A percentile compares a stretch with the other conserved stretches of the same genome.
Conservation (phyloP, 2,888 invertebrate genomes). For the Diploptera punctata region DNA sequence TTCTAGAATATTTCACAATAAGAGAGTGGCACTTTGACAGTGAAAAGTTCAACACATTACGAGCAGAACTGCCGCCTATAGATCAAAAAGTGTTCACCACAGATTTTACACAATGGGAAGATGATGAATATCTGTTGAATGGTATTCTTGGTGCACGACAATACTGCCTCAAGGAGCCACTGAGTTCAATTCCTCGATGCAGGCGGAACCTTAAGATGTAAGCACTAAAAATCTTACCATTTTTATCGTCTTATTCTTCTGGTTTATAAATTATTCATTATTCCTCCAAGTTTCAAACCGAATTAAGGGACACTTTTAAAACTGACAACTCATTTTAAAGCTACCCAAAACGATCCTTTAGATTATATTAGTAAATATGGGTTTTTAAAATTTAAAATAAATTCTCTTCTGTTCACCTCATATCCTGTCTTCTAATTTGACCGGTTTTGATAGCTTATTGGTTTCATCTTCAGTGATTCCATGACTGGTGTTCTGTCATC, state of each 20-base stretch:
- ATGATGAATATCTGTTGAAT: conserved; percentile 69
- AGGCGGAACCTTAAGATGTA: conserved; percentile 67
- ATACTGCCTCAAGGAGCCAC: conserved; percentile 84
- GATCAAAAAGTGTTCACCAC: conserved; percentile 67
- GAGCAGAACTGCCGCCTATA: conserved; percentile 57
- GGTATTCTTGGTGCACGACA: conserved; percentile 85
- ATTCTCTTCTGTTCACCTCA: too few species aligned
- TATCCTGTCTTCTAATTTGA: too few species aligned
- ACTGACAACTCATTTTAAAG: background rate
- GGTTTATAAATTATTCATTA: background rate
- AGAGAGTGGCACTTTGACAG: conserved; percentile 81
- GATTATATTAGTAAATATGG: too few species aligned
- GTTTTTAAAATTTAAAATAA: too few species aligned
- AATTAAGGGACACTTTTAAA: background rate
- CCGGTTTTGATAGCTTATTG: too few species aligned
- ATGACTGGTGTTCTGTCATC: too few species aligned
- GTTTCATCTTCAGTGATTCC: too few species aligned
- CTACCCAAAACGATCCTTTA: background rate
- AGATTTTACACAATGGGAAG: conserved; percentile 60
- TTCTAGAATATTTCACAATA: conserved; percentile 81
- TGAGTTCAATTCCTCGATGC: conserved; percentile 75
- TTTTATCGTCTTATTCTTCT: background rate
- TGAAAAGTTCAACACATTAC: conserved; percentile 64
- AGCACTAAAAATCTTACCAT: conserved; percentile 45
- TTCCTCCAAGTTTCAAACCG: background rate